Conservation (phyloP, 1,140 invertebrate species). For the Drosophila santomea region DNA sequence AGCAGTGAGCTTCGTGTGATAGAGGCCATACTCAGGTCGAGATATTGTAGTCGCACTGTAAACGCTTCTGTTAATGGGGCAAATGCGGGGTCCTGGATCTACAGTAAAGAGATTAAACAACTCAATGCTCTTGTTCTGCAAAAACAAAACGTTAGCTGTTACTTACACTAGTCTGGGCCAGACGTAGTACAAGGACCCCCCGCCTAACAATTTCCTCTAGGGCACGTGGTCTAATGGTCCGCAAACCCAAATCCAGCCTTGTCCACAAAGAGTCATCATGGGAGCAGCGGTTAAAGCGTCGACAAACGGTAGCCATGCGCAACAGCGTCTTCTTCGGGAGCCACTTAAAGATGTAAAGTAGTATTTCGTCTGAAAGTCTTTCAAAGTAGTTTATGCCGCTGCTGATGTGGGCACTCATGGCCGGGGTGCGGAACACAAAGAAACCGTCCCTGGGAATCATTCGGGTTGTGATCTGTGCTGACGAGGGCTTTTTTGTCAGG, state of each 20-base stretch:
- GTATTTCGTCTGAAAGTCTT: slow-evolving; percentile 92
- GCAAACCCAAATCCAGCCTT: slow-evolving; percentile 91
- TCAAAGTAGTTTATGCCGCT: slow-evolving; percentile 86
- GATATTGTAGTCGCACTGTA: slow-evolving; percentile 87
- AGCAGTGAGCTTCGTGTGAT: slow-evolving; percentile 87
- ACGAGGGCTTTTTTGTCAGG: slow-evolving; percentile 37
- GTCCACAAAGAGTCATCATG: slow-evolving; percentile 94
- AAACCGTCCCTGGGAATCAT: slow-evolving; percentile 50
- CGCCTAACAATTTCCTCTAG: slow-evolving; percentile 90
- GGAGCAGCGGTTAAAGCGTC: slow-evolving; percentile 89
- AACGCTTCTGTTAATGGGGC: slow-evolving; percentile 45
- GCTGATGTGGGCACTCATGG: slow-evolving; percentile 53
- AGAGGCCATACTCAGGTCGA: slow-evolving; percentile 93
- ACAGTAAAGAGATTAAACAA: background rate
- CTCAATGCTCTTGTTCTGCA: background rate
- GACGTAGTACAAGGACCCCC: slow-evolving; percentile 90
- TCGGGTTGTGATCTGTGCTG: background rate
- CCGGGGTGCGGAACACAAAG: slow-evolving; percentile 69
- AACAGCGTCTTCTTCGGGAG: slow-evolving; percentile 91
- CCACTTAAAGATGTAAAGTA: slow-evolving; percentile 93
- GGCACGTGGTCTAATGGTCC: slow-evolving; percentile 88
- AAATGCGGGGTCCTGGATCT: slow-evolving; percentile 86
- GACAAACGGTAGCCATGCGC: slow-evolving; percentile 89
- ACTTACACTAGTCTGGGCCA: slow-evolving; percentile 90
- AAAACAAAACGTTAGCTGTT: background rate